phyloP scores from a whole-genome alignment of 1,140 invertebrate species.

The Trichomalopsis sarcophagae region DNA sequence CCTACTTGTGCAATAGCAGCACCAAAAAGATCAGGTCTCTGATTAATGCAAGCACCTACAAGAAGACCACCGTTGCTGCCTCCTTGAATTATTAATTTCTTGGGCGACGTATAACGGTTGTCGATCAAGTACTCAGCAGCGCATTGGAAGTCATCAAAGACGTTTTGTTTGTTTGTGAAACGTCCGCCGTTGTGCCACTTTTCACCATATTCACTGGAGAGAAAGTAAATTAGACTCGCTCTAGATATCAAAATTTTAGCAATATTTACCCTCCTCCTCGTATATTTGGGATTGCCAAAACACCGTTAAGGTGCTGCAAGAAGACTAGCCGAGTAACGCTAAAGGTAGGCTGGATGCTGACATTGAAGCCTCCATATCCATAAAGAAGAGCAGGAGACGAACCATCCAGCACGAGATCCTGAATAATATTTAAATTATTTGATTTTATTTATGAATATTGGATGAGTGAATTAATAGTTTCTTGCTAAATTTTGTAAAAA shows the following conservation, averaged over 20 bases:
- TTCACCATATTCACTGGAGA: conserved; percentile 94
- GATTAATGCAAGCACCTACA: conserved; percentile 94
- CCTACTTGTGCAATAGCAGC: conserved; percentile 94
- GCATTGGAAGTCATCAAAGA: conserved; percentile 96
- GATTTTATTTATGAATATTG: conserved; percentile 32
- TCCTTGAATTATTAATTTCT: conserved; percentile 92
- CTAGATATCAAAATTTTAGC: conserved; percentile 12
- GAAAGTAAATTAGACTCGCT: conserved; percentile 2
- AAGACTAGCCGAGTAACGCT: conserved; percentile 90
- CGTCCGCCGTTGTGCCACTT: conserved; percentile 96
- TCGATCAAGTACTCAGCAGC: conserved; percentile 93
- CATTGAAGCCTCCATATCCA: conserved; percentile 98
- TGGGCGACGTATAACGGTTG: conserved; percentile 86
- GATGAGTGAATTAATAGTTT: conserved; percentile 36
- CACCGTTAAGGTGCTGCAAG: conserved; percentile 91
- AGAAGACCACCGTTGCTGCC: conserved; percentile 97
- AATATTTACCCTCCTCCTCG: conserved; percentile 91
- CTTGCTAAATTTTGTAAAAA: conserved; percentile 33
- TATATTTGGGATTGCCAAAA: conserved; percentile 95
- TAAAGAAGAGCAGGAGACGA: conserved; percentile 90
- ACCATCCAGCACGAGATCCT: conserved; percentile 81
- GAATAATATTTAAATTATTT: conserved; percentile 35
- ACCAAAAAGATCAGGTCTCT: conserved; percentile 95
- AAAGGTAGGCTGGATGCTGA: conserved; percentile 91
- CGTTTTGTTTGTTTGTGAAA: conserved; percentile 96